Evolutionary conservation across 2,113 vertebrate genomes (phyloP), one percentile per base, ranked within the genome.

Genomic region (Tupaia chinensis): DNA sequence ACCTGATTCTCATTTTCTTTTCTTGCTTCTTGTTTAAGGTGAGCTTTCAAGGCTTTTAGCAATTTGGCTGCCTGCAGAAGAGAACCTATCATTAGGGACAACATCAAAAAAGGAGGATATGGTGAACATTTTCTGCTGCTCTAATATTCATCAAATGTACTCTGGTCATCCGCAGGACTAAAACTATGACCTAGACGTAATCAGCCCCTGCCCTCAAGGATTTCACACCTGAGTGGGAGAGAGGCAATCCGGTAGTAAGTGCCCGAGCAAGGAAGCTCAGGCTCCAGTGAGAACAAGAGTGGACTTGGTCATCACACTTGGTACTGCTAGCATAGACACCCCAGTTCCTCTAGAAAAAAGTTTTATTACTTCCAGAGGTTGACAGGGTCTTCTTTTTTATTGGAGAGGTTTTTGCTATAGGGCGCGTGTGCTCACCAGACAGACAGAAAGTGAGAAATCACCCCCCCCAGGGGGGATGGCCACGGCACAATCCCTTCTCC

Each of bases 11-110:
- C 88, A 11, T 87, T 93, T 95, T 97, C 97, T 56, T 96, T 74
- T 10, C 97, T 95, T 81, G 94, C 44, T 91, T 98, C 89, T 19
- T 98, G 5, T 89, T 97, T 79, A 60, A 99, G 99, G 60, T 99
- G 98, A 12, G 98, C 83, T 97, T 99, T 99, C 93, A 99, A 94
- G 0, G 98, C 97, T 96, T 98, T 99, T 97, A 99, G 68, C 25
- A 99, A 95, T 90, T 99, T 99, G 29, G 99, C 99, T 23, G 99
- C 99, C 99, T 99, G 94, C 61, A 96, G 72, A 93, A 90, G 92
- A 95, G 69, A 92, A 54, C 44, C 80, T 83, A 96, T 73, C 29
- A 93, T 88, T 74, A 96, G 17, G 84, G 17, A 5, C 4, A 87
- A 96, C 93, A 73, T 25, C 85, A 93, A 94, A 56, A 29, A 86